These are phyloP conservation scores for Ornithoptera priamus DNA, from an alignment of 2,888 invertebrate species.

Conservation along the genomic window DNA sequence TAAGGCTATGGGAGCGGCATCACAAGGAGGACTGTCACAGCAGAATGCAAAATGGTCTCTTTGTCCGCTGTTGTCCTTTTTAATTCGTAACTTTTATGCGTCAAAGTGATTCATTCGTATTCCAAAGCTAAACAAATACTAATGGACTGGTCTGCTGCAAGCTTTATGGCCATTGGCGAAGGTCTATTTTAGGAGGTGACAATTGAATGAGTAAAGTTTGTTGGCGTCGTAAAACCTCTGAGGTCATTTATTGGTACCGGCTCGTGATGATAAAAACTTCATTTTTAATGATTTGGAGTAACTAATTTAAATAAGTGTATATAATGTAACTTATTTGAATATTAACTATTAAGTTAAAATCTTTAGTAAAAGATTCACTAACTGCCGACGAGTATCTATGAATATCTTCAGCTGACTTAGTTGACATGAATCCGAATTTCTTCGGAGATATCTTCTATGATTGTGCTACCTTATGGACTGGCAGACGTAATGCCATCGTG, in stretches of 20 bases:
- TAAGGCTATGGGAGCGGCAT: slow-evolving; percentile 58
- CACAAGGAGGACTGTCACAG: slow-evolving; percentile 74
- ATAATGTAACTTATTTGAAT: no score
- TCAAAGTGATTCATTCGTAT: slow-evolving; percentile 71
- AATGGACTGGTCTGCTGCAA: slow-evolving; percentile 6
- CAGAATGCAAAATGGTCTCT: slow-evolving; percentile 76
- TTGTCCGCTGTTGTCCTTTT: slow-evolving; percentile 77
- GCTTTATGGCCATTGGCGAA: slow-evolving; percentile 27
- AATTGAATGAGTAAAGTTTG: slow-evolving; percentile 29
- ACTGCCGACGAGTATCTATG: no score
- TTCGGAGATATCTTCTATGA: no score
- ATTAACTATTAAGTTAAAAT: no score
- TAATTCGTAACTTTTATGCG: slow-evolving; percentile 78
- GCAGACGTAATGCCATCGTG: no score
- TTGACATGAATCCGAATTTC: no score
- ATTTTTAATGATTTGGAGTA: slow-evolving; percentile 29
- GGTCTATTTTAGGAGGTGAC: slow-evolving; percentile 28
- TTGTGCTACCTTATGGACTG: no score
- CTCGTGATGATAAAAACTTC: slow-evolving; percentile 53
- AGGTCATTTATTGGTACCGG: slow-evolving; percentile 47
- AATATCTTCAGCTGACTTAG: no score
- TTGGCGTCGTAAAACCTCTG: slow-evolving; percentile 46
- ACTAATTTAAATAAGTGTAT: background rate
- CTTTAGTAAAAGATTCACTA: no score
- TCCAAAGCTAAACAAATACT: slow-evolving; percentile 41